Evolutionary conservation across 1,140 invertebrate species (phyloP), one percentile per base, ranked within the genome.

Genomic region (Drepana arcuata): DNA sequence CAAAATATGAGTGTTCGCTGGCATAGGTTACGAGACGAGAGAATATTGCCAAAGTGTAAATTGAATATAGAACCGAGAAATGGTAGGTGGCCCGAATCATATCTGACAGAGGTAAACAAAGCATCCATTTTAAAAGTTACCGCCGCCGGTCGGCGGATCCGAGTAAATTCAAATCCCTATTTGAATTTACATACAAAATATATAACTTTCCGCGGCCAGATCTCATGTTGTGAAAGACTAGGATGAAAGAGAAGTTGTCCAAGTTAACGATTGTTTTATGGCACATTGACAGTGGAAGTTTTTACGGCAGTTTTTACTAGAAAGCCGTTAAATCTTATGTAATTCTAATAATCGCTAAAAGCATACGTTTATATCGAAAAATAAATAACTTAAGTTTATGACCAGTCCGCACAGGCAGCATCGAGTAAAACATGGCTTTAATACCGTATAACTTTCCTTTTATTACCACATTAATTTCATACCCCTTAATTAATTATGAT

Each of bases 231-330:
- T 51, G 28, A 60, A 48, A 49, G 33, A 28, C 43, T 51, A 29
- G 34, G 16, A 52, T 45, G 43, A 48, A 52, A 50, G 48, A 48
- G 55, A 48, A 40, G 33, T 42, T 42, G 48, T 48, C 46, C 35
- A 47, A 52, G 21, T 62, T 63, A 50, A 59, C 26, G 38, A 43
- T 30, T 48, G 39, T 52, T 65, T 65, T 65, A 61, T 56, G 34
- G 61, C 48, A 41, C 46, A 51, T 59, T 53, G 51, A 65, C 51
- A 53, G 47, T 43, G 31, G 41, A 52, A 61, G 48, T 58, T 65
- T 65, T 65, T 58, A 65, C 43, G 44, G 36, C 48, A 53, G 36
- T 58, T 60, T 54, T 58, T 52, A 57, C 37, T 48, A 41, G 43
- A 41, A 41, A 12, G 41, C 21, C 25, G 35, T 59, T 51, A 61